Percentiles rank a stretch among this genome's conserved stretches.
These are phyloP conservation scores for Porites lutea DNA, from an alignment of 64 coral and sea anemone genomes.

Conservation along the genomic window DNA sequence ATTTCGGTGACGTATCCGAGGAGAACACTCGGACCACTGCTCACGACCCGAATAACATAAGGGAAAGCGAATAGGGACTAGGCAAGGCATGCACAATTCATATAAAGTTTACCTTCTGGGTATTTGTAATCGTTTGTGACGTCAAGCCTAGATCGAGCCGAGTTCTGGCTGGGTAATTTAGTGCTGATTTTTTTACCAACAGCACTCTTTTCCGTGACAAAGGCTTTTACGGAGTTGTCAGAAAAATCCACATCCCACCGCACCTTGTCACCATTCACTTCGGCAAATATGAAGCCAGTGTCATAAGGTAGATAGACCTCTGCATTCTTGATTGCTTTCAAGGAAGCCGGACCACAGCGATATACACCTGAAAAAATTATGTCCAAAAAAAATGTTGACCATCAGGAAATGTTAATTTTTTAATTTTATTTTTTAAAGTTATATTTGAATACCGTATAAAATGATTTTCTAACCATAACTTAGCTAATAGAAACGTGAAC, in stretches of 20 bases:
- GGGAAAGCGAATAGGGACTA: no score
- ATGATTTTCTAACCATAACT: no score
- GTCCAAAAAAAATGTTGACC: no score
- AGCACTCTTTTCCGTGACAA: conserved; percentile 3
- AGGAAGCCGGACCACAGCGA: conserved; percentile 78
- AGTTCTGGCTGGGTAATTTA: conserved; percentile 58
- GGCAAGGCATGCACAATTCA: no score
- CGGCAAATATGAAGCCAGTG: conserved; percentile 54
- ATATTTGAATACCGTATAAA: no score
- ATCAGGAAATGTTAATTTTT: no score
- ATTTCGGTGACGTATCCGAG: no score
- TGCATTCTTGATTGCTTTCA: conserved; percentile 62
- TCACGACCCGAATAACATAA: no score
- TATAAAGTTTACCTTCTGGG: conserved; percentile 40
- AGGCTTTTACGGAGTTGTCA: conserved; percentile 35
- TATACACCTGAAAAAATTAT: conserved; percentile 44
- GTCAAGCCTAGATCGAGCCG: no score
- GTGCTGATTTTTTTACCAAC: conserved; percentile 67
- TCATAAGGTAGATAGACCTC: conserved; percentile 70
- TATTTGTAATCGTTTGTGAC: conserved; percentile 53
- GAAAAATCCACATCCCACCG: conserved; percentile 54
- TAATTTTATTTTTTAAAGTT: no score
- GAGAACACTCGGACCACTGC: no score
- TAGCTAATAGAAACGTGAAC: no score
- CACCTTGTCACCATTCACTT: conserved; percentile 68